A percentile compares a stretch with the other conserved stretches of the same genome.
Conservation (phyloP, 2,797 vertebrate genomes). For the Xiphorhynchus erythropygius region DNA sequence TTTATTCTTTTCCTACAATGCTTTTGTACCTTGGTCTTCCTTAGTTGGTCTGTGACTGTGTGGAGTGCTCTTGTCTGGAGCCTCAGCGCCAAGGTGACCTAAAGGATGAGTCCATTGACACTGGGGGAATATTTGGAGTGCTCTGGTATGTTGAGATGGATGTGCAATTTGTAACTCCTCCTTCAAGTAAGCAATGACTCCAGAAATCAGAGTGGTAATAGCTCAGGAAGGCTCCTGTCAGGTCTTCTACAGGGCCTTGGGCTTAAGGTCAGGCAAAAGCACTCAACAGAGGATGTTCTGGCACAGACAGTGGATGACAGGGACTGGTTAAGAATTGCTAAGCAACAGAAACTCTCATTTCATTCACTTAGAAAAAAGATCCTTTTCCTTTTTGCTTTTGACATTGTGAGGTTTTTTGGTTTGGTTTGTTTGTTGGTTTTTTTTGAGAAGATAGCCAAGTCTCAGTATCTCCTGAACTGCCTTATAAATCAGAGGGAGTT, state of each 20-base stretch:
- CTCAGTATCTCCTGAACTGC: neutral
- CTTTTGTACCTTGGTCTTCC: neutral
- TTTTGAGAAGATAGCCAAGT: neutral
- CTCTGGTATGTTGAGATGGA: neutral
- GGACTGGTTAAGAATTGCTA: conserved; percentile 44
- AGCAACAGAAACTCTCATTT: conserved; percentile 24
- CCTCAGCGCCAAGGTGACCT: neutral
- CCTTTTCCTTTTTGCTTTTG: neutral
- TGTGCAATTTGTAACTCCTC: neutral
- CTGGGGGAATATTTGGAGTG: too few relatives aligned
- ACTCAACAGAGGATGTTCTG: neutral
- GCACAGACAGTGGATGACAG: neutral
- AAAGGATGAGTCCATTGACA: neutral
- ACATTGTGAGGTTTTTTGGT: too few relatives aligned
- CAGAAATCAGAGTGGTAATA: rapidly evolving
- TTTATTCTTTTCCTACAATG: neutral
- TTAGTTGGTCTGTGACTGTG: neutral
- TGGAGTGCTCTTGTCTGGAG: neutral
- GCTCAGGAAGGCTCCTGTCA: neutral
- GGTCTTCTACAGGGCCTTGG: neutral
- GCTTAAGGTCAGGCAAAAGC: neutral
- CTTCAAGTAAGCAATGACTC: neutral
- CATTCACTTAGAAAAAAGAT: neutral
- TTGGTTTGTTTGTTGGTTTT: neutral
- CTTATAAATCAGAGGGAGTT: neutral